Percentiles rank a stretch among this genome's conserved stretches.
Conservation (phyloP, 1,140 invertebrate genomes). For the Solenopsis fugax region DNA sequence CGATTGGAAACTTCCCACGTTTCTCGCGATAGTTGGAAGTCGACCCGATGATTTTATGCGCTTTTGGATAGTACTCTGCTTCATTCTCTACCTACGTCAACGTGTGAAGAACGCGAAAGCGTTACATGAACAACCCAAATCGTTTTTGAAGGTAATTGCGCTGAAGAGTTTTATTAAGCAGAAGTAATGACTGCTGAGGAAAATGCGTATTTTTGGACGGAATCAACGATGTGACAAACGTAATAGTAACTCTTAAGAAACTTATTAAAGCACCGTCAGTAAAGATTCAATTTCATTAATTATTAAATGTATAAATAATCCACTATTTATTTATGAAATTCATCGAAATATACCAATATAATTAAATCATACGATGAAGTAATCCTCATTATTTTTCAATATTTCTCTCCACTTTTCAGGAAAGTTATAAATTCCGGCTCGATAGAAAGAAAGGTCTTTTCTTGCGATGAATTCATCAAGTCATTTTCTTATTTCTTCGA, state of each 20-base stretch:
- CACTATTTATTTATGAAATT: too few species aligned
- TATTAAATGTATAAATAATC: neutral
- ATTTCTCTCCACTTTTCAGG: too few species aligned
- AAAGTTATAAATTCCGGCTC: too few species aligned
- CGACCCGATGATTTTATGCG: conserved; percentile 39
- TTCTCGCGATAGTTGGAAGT: conserved; percentile 34
- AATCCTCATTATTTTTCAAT: too few species aligned
- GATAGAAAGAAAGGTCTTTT: too few species aligned
- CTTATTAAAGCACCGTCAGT: neutral
- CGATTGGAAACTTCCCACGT: conserved; percentile 44
- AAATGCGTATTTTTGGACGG: neutral
- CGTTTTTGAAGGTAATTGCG: neutral
- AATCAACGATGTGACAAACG: neutral
- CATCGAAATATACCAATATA: neutral
- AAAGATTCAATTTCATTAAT: neutral
- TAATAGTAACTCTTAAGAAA: neutral
- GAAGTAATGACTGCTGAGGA: neutral
- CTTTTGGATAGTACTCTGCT: conserved; percentile 10
- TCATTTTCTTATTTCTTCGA: too few species aligned
- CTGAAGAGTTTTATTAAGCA: neutral
- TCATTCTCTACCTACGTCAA: conserved; percentile 19
- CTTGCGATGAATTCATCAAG: too few species aligned
- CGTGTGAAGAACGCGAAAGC: conserved; percentile 1
- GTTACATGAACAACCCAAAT: neutral
- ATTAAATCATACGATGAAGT: neutral